Evolutionary conservation across 2,797 vertebrate genomes (phyloP).

Genomic region (Spheniscus humboldti): DNA sequence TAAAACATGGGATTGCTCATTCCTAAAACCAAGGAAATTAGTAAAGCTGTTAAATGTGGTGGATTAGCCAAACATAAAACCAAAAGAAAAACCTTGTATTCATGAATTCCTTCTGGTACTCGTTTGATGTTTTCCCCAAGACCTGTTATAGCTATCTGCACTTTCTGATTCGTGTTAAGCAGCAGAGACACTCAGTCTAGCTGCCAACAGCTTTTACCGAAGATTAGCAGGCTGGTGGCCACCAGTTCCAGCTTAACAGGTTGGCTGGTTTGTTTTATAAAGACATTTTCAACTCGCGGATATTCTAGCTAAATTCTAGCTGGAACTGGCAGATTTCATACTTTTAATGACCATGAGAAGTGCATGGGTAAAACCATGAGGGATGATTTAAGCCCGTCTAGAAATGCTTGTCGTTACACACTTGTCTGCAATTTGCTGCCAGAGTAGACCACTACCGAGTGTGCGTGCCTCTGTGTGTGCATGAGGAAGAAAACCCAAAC

Average conservation of each 20-base stretch:
- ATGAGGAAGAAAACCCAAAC: neutral
- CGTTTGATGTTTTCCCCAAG: conserved; percentile 32
- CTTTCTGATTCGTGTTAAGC: conserved; percentile 34
- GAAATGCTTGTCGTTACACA: neutral
- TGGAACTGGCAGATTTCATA: neutral
- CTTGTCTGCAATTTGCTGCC: neutral
- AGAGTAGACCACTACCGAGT: neutral
- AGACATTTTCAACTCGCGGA: neutral
- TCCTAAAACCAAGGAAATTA: neutral
- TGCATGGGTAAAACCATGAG: neutral
- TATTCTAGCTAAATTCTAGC: neutral
- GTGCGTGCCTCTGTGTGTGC: too few species aligned
- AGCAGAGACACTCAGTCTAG: conserved; percentile 12
- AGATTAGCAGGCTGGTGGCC: neutral
- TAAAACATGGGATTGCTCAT: neutral
- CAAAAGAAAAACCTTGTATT: neutral
- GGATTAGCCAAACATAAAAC: conserved; percentile 40
- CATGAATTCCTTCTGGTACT: neutral
- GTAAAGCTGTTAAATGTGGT: conserved; percentile 40
- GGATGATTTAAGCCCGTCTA: neutral
- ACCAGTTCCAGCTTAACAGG: neutral
- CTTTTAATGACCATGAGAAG: neutral
- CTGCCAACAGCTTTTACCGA: neutral
- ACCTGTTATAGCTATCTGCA: neutral
- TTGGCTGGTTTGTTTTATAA: neutral